phyloP scores from a whole-genome alignment of 2,888 invertebrate genomes.

The Lasioglossum malachurum region DNA sequence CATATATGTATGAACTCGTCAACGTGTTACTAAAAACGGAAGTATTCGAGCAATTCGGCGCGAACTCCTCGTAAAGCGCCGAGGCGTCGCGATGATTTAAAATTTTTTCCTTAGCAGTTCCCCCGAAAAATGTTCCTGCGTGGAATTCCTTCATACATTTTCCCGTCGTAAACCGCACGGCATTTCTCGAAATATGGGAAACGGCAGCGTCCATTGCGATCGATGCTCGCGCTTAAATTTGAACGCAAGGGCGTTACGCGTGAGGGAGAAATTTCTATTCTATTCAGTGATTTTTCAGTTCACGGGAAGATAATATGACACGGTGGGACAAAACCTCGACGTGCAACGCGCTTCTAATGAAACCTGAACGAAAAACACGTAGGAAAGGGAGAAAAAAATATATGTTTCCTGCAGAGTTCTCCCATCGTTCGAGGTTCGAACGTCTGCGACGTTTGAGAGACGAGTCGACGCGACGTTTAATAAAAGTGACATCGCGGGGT shows the following conservation, averaged over 20 bases:
- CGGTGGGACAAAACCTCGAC: neutral
- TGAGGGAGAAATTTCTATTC: neutral
- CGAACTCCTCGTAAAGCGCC: conserved; percentile 5
- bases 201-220: neutral
- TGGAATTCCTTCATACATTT: neutral
- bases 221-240: neutral
- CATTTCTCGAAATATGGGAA: neutral
- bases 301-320: neutral
- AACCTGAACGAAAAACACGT: conserved; percentile 11
- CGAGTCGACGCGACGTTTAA: conserved; percentile 53
- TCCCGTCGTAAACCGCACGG: neutral
- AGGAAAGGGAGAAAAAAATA: conserved; percentile 17
- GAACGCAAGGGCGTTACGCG: neutral
- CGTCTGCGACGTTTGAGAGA: conserved; percentile 31
- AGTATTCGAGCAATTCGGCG: neutral
- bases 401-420: conserved; percentile 12
- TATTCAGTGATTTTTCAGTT: neutral
- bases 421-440: conserved; percentile 25
- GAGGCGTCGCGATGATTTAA: neutral
- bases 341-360: conserved; percentile 31
- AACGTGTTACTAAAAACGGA: conserved; percentile 14
- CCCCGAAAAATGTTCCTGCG: conserved; percentile 13
- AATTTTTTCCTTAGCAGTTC: conserved; percentile 2
- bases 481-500: conserved; percentile 48
- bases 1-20: neutral